phyloP scores from a whole-genome alignment of 1,140 invertebrate species.

The Ectropis grisescens region DNA sequence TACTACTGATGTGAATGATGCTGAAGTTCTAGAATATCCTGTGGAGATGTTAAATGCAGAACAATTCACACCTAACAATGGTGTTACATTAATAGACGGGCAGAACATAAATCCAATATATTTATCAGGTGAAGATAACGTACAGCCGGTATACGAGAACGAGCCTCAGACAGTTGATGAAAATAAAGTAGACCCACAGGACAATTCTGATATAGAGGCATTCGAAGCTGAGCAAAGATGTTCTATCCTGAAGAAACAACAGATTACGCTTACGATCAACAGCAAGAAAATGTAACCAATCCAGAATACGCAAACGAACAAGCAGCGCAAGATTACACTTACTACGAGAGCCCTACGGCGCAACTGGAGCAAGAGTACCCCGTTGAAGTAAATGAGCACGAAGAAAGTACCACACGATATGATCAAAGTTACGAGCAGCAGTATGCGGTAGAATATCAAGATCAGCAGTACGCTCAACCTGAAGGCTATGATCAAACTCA shows the following conservation, averaged over 20 bases:
- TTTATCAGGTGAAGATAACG: no score
- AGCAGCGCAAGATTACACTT: slow-evolving; percentile 30
- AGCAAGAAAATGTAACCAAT: no score
- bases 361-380: slow-evolving; percentile 29
- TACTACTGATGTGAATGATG: no score
- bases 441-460: slow-evolving; percentile 24
- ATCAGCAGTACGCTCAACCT: slow-evolving; percentile 14
- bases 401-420: slow-evolving; percentile 33
- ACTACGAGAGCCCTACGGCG: slow-evolving; percentile 21
- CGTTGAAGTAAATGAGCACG: slow-evolving; percentile 31
- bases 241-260: slow-evolving; percentile 33
- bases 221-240: slow-evolving; percentile 41
- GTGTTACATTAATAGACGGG: slow-evolving; percentile 5
- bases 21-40: no score
- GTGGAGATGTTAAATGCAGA: slow-evolving; percentile 11
- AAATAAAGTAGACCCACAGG: not conserved
- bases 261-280: slow-evolving; percentile 21
- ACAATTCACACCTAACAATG: slow-evolving; percentile 11
- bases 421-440: slow-evolving; percentile 43
- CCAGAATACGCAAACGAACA: no score
- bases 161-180: slow-evolving; percentile 3
- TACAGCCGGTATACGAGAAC: no score
- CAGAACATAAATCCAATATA: slow-evolving; percentile 13
- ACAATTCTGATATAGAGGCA: slow-evolving; percentile 17
- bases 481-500: not conserved